These are phyloP conservation scores for Sebastes trivittatus DNA, from an alignment of 2,797 vertebrate species.

Conservation along the genomic window DNA sequence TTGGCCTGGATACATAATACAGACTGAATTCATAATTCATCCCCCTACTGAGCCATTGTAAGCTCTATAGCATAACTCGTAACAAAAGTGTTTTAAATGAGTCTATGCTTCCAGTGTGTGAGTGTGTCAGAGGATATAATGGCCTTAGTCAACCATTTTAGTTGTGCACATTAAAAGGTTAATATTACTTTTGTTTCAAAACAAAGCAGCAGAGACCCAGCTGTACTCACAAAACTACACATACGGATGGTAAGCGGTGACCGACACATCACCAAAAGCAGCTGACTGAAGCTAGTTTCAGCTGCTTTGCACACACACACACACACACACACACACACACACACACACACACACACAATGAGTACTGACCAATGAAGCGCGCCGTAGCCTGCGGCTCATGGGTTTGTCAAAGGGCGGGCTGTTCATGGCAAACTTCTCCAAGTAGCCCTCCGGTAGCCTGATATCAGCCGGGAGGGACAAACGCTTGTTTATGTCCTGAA, in stretches of 20 bases:
- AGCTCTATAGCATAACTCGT: constrained; percentile 32
- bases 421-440: constrained; percentile 87
- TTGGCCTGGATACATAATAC: constrained; percentile 71
- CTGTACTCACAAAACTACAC: background rate
- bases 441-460: constrained; percentile 85
- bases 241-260: background rate
- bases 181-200: constrained; percentile 31
- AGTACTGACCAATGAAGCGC: constrained; percentile 83
- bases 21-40: constrained; percentile 57
- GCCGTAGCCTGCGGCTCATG: constrained; percentile 84
- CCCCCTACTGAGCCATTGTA: constrained; percentile 66
- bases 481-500: constrained; percentile 87
- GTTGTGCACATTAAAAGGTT: constrained; percentile 25
- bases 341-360: background rate
- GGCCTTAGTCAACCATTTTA: constrained; percentile 39
- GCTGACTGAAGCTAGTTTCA: constrained; percentile 12
- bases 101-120: background rate
- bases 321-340: background rate
- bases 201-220: constrained; percentile 32
- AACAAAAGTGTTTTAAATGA: constrained; percentile 18
- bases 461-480: constrained; percentile 86
- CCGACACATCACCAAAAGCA: background rate
- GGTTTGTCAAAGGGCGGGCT: constrained; percentile 87
- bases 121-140: constrained; percentile 27
- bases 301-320: background rate